phyloP scores from a whole-genome alignment of 1,140 invertebrate species.

The Rhopalosiphum maidis region DNA sequence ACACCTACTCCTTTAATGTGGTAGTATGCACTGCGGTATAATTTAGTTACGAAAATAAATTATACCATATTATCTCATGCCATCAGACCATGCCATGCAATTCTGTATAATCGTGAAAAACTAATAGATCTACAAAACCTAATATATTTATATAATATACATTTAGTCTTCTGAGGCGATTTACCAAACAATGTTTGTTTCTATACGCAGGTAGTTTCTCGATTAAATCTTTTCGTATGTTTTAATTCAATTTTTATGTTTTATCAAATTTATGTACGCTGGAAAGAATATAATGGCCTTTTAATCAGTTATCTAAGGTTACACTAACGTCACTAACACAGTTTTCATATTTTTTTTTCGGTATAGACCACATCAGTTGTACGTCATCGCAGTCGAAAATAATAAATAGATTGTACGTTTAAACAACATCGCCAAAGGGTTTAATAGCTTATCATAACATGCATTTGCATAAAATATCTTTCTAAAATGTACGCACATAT shows the following conservation, averaged over 20 bases:
- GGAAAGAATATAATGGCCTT: background rate
- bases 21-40: no score
- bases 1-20: no score
- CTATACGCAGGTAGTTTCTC: background rate
- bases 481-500: background rate
- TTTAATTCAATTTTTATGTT: background rate
- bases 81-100: background rate
- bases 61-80: background rate
- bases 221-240: background rate
- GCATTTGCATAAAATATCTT: background rate
- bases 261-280: background rate
- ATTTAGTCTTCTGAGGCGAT: background rate
- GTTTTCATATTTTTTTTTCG: background rate
- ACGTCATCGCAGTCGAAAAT: background rate
- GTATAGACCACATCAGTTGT: background rate
- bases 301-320: background rate
- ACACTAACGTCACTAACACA: background rate
- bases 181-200: background rate
- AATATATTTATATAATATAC: background rate
- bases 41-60: background rate
- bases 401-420: background rate
- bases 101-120: background rate
- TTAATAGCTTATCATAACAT: background rate
- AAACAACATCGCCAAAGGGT: background rate
- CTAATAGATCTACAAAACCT: background rate